Evolutionary conservation across 2,888 invertebrate species (phyloP).

Genomic region (Acleris emargana): DNA sequence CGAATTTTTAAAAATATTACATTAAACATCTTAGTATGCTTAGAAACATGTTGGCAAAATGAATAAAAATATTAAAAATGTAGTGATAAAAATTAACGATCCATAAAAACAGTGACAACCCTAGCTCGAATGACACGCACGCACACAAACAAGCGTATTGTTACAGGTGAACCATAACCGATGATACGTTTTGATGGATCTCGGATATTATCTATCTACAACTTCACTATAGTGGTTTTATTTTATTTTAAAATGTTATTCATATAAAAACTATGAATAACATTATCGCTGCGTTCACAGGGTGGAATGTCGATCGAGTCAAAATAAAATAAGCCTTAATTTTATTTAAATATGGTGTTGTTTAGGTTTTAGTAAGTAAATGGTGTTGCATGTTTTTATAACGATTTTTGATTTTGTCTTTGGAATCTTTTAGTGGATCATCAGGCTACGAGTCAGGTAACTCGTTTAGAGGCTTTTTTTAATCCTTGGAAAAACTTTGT

Average conservation of each 20-base stretch:
- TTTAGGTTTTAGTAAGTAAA: neutral
- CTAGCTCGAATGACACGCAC: slow-evolving; percentile 24
- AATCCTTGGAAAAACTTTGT: too few species aligned
- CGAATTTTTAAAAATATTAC: too few species aligned
- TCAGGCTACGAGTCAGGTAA: too few species aligned
- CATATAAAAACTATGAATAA: slow-evolving; percentile 33
- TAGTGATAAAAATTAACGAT: too few species aligned
- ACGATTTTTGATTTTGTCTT: too few species aligned
- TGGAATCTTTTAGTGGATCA: too few species aligned
- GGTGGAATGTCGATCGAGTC: neutral
- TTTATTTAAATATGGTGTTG: neutral
- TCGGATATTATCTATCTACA: slow-evolving; percentile 26
- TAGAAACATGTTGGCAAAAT: too few species aligned
- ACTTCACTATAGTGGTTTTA: slow-evolving; percentile 22
- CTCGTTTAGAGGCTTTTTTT: too few species aligned
- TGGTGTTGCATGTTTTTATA: neutral
- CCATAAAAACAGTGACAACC: slow-evolving; percentile 18
- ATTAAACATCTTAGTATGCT: too few species aligned
- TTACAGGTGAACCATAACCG: slow-evolving; percentile 35
- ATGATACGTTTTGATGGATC: slow-evolving; percentile 34
- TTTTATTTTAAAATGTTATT: slow-evolving; percentile 32
- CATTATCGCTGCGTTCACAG: slow-evolving; percentile 24
- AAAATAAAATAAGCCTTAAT: neutral
- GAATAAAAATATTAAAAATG: too few species aligned
- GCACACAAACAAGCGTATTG: slow-evolving; percentile 26